phyloP scores from a whole-genome alignment of 2,888 invertebrate species.

The Eurytoma adleriae region DNA sequence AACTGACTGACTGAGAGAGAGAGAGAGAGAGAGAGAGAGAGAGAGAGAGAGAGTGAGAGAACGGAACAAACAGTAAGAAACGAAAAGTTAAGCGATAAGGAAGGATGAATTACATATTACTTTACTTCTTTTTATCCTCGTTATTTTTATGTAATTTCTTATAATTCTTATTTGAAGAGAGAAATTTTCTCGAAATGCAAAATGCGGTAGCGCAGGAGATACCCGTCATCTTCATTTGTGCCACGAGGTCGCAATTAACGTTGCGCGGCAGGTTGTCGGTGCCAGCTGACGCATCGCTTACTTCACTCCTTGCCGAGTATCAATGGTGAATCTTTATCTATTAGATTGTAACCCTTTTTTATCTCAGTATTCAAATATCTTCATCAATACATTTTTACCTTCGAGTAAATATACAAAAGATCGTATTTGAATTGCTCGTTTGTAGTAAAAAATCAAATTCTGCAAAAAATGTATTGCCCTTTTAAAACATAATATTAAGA shows the following conservation, averaged over 20 bases:
- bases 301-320: not conserved
- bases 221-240: constrained; percentile 38
- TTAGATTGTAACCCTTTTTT: constrained; percentile 9
- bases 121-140: constrained; percentile 30
- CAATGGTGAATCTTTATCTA: constrained; percentile 29
- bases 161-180: not conserved
- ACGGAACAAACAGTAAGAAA: not conserved
- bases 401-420: too few relatives aligned
- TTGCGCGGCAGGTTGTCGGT: not conserved
- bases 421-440: too few relatives aligned
- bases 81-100: not conserved
- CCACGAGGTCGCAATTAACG: constrained; percentile 48
- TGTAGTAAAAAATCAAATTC: too few relatives aligned
- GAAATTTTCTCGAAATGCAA: not conserved
- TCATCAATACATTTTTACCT: not conserved
- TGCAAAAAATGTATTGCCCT: too few relatives aligned
- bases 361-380: not conserved
- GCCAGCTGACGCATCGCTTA: not conserved
- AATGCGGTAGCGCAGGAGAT: constrained; percentile 13
- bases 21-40: too few relatives aligned
- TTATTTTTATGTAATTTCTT: constrained; percentile 13
- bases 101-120: constrained; percentile 28
- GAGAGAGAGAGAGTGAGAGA: not conserved
- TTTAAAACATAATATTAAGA: too few relatives aligned
- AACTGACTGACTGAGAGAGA: too few relatives aligned